Evolutionary conservation across 2,797 vertebrate species (phyloP).

Genomic region (Phylloscopus collybita): DNA sequence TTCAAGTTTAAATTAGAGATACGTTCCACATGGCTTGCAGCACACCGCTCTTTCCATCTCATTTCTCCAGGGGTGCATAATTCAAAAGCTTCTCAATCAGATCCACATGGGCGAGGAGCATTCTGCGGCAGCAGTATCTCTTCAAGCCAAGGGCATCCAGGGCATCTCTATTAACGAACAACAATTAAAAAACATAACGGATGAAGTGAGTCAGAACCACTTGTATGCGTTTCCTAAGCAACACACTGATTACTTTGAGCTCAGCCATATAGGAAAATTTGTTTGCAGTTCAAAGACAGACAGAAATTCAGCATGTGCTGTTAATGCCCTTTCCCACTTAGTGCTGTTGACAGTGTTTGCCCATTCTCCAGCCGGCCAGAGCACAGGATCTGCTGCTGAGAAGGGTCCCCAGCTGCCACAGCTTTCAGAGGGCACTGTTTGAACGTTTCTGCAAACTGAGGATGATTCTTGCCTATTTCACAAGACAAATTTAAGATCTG

Average conservation of each 20-base stretch:
- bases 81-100: constrained; percentile 98
- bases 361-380: neutral
- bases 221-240: constrained; percentile 27
- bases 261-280: constrained; percentile 21
- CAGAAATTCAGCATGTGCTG: neutral
- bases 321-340: neutral
- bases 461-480: neutral
- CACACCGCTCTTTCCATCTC: constrained; percentile 25
- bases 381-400: neutral
- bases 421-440: neutral
- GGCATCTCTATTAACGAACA: constrained; percentile 84
- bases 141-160: constrained; percentile 93
- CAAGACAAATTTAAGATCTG: neutral
- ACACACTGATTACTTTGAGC: constrained; percentile 25
- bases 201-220: constrained; percentile 21
- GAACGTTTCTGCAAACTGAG: neutral
- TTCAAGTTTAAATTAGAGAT: constrained; percentile 1
- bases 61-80: constrained; percentile 96
- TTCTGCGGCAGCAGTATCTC: constrained; percentile 95
- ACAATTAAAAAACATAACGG: neutral
- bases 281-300: constrained; percentile 2
- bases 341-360: neutral
- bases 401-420: neutral
- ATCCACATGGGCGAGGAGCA: constrained; percentile 96
- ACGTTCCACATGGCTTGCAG: neutral